phyloP scores from a whole-genome alignment of 2,113 vertebrate species.

The Mixornis gularis region DNA sequence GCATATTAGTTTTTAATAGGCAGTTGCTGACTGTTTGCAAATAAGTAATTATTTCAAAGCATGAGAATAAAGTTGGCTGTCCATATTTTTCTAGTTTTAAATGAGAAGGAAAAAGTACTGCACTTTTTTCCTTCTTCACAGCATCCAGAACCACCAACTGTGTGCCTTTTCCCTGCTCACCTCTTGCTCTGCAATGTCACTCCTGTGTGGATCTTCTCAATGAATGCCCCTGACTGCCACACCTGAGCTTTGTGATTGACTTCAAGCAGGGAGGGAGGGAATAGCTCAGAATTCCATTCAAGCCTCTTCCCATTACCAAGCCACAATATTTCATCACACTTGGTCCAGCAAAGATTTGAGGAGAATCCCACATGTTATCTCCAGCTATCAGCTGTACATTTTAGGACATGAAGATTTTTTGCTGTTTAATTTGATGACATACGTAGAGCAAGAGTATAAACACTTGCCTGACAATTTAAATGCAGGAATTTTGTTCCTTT shows the following conservation, averaged over 20 bases:
- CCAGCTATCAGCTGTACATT: background rate
- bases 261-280: background rate
- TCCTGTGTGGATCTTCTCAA: rapidly evolving
- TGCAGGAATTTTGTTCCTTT: background rate
- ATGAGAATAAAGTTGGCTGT: background rate
- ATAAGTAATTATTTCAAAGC: background rate
- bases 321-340: background rate
- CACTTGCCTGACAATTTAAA: background rate
- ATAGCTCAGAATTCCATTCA: background rate
- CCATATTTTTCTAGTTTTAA: background rate
- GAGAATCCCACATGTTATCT: background rate
- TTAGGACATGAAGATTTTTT: background rate
- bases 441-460: background rate
- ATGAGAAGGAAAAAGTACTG: background rate
- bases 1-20: background rate
- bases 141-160: background rate
- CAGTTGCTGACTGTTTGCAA: constrained; percentile 30
- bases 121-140: background rate
- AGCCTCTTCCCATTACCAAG: background rate
- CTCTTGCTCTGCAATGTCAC: rapidly evolving
- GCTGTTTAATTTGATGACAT: background rate
- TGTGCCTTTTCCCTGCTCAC: background rate
- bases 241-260: background rate
- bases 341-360: background rate
- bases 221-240: background rate